Percentiles rank a stretch among this genome's conserved stretches.
phyloP scores from a whole-genome alignment of 2,888 invertebrate species.

The Allygus modestus region DNA sequence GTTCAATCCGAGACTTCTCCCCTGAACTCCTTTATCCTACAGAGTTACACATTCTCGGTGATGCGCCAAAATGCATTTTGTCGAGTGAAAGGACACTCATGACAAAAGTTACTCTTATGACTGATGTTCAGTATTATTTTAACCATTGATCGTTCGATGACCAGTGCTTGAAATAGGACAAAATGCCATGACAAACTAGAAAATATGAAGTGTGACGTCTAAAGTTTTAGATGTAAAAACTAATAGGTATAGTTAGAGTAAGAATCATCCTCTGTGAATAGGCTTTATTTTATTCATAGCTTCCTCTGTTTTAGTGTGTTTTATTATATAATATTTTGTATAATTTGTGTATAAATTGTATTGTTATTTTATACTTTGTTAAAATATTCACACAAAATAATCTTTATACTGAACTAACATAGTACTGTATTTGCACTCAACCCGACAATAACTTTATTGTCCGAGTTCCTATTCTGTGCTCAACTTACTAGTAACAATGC shows the following conservation, averaged over 20 bases:
- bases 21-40: conserved; percentile 76
- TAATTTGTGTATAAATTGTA: conserved; percentile 38
- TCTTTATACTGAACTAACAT: not conserved
- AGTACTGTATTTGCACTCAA: not conserved
- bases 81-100: conserved; percentile 29
- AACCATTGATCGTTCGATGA: conserved; percentile 63
- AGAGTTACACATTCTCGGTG: not conserved
- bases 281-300: conserved; percentile 12
- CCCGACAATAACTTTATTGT: not conserved
- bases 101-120: conserved; percentile 55
- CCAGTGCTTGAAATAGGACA: conserved; percentile 64
- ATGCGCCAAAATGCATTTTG: conserved; percentile 17
- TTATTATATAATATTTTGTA: conserved; percentile 1
- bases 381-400: not conserved
- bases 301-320: conserved; percentile 4
- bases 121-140: conserved; percentile 64
- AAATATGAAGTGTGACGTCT: conserved; percentile 46
- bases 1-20: conserved; percentile 90
- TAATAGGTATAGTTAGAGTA: conserved; percentile 34
- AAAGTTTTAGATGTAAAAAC: conserved; percentile 19
- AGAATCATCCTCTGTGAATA: conserved; percentile 37
- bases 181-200: conserved; percentile 59
- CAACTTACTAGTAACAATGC: not conserved
- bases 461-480: conserved; percentile 17
- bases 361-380: conserved; percentile 1